Evolutionary conservation across 2,797 vertebrate species (phyloP), one percentile per base, ranked within the genome.

Genomic region (Crossoptilon crossoptilon): DNA sequence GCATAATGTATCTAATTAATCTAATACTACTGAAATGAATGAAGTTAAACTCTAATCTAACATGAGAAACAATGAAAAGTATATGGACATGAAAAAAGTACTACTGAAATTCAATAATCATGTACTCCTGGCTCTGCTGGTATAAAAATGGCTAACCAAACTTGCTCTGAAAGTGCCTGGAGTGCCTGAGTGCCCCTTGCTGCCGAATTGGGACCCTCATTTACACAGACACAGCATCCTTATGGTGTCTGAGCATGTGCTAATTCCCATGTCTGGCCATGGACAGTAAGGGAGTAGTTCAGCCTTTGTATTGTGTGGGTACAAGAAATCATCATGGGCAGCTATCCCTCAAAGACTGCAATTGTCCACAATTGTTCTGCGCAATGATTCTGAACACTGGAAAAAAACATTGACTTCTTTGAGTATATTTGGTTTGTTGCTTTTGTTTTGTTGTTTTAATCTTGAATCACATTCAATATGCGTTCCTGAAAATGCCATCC

Each of bases 211-310:
- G 7, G 22, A 58, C 24, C 11, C 22, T 58, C 46, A 14, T 16
- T 46, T 62, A 26, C 41, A 37, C 29, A 74, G 63, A 35, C 5
- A 33, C 0, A 2, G 0, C 49, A 33, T 72, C 37, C 10, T 43
- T 1, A 0, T 29, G 13, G 35, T 1, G 2, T 24, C 39, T n/a
- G 23, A 60, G 58, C 7, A 21, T 0, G 2, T n/a, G 41, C 7
- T 69, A 3, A 29, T 27, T 78, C 49, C 27, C 41, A 43, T 6
- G 10, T 3, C 17, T 14, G 6, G 3, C 49, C 27, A 5, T 4
- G 4, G 14, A 22, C 5, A 6, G 26, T 63, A 24, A 48, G 46
- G 14, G 48, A 41, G 14, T 26, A 4, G 12, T 41, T 51, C 18
- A 70, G 46, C 15, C 22, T 1, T 14, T 26, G 35, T 22, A 19